Percentiles rank a stretch among this genome's conserved stretches.
These are phyloP conservation scores for Napeogenes inachia DNA, from an alignment of 2,888 invertebrate genomes.

Conservation along the genomic window DNA sequence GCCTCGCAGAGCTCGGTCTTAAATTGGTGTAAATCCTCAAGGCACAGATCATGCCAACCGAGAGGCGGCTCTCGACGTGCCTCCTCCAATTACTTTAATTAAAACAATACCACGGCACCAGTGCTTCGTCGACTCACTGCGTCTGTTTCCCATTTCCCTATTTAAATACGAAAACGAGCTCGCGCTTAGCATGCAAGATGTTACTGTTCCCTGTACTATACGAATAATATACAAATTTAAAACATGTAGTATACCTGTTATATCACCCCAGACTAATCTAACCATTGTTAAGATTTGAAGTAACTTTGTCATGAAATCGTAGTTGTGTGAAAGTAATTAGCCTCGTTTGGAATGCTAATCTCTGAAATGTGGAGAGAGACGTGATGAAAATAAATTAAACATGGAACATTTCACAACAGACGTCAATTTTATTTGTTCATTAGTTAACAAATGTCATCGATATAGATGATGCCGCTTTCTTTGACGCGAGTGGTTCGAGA, in stretches of 20 bases:
- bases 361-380: slow-evolving; percentile 13
- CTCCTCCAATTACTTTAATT: slow-evolving; percentile 78
- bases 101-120: slow-evolving; percentile 75
- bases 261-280: slow-evolving; percentile 2
- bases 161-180: slow-evolving; percentile 77
- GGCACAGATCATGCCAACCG: slow-evolving; percentile 73
- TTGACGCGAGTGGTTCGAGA: slow-evolving; percentile 59
- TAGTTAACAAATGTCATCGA: slow-evolving; percentile 43
- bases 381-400: slow-evolving; percentile 2
- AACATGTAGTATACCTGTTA: slow-evolving; percentile 9
- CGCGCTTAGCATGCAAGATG: slow-evolving; percentile 70
- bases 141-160: slow-evolving; percentile 76
- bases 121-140: slow-evolving; percentile 72
- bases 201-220: slow-evolving; percentile 57
- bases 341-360: slow-evolving; percentile 24
- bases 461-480: slow-evolving; percentile 49
- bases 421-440: slow-evolving; percentile 8
- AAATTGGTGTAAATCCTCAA: slow-evolving; percentile 76
- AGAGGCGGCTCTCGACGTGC: slow-evolving; percentile 69
- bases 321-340: neutral
- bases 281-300: slow-evolving; percentile 4
- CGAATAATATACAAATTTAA: slow-evolving; percentile 42
- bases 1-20: slow-evolving; percentile 63
- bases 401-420: neutral
- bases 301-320: neutral